Evolutionary conservation across 2,797 vertebrate genomes (phyloP), one percentile per base, ranked within the genome.

Genomic region (Xyrichtys novacula): DNA sequence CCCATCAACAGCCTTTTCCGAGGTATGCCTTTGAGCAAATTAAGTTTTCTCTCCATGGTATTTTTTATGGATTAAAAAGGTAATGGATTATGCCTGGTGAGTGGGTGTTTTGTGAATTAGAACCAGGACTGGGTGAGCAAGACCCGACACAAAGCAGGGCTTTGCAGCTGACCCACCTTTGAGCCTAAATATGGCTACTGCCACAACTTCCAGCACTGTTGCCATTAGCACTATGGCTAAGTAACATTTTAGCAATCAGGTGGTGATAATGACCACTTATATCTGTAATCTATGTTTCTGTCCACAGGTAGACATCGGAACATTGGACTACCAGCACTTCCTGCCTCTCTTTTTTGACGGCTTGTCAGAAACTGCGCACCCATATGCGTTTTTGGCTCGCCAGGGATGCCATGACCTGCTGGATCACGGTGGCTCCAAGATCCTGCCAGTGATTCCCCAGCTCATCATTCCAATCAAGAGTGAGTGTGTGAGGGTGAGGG

Each of bases 381-480:
- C 97, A 1, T 97, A 96, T 23, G 95, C 98, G 67, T 95, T 98
- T 88, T 96, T 98, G 47, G 96, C 96, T 74, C 94, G 95, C 42
- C 96, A 97, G 92, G 96, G 97, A 52, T 87, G 96, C 80, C 95
- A 97, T 48, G 97, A 98, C 90, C 88, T 98, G 95, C 91, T 99
- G 92, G 95, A 98, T 74, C 95, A 96, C 0, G 96, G 97, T 50
- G 96, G 95, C 61, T 88, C 85, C 88, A 97, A 96, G 91, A 96
- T 99, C 82, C 93, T 94, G 56, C 95, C 96, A 31, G 95, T 98
- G 86, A 92, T 99, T 71, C 97, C 96, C 28, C 96, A 97, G 84
- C 96, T 99, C 84, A 97, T 99, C 90, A 93, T 95, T 55, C 96
- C 96, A 68, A 97, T 98, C 89, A 97, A 94, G 92, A 96, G 97